Evolutionary conservation across 2,888 invertebrate species (phyloP).

Genomic region (Drosophila gaucha): DNA sequence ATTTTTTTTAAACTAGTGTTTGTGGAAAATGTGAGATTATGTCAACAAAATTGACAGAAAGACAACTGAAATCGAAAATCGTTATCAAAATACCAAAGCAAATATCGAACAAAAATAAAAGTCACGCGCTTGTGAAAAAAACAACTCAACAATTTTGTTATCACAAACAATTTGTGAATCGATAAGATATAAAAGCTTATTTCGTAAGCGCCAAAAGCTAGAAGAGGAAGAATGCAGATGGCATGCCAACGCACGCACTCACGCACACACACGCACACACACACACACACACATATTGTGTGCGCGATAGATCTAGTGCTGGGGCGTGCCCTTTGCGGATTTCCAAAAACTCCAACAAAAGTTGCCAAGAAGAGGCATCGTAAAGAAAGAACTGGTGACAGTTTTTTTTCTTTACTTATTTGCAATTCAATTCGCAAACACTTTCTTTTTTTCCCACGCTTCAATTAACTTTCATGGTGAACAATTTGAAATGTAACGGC

Average conservation of each 20-base stretch:
- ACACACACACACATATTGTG: background rate
- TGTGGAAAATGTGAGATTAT: conserved; percentile 54
- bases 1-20: conserved; percentile 48
- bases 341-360: conserved; percentile 19
- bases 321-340: conserved; percentile 32
- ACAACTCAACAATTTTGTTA: conserved; percentile 34
- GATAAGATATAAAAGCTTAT: conserved; percentile 45
- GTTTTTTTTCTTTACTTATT: conserved; percentile 22
- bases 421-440: conserved; percentile 51
- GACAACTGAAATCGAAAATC: conserved; percentile 19
- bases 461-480: conserved; percentile 40
- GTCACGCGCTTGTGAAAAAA: conserved; percentile 46
- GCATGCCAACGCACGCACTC: background rate
- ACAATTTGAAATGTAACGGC: conserved; percentile 46
- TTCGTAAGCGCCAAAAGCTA: conserved; percentile 25
- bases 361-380: conserved; percentile 5
- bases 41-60: conserved; percentile 23
- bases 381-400: conserved; percentile 36
- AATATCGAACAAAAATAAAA: conserved; percentile 14
- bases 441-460: conserved; percentile 77
- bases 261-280: background rate
- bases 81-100: conserved; percentile 30
- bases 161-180: conserved; percentile 44
- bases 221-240: conserved; percentile 1
- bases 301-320: conserved; percentile 17